Percentiles rank a stretch among this genome's conserved stretches.
Conservation (phyloP, 1,140 invertebrate species). For the Dolichoris vasculosae region DNA sequence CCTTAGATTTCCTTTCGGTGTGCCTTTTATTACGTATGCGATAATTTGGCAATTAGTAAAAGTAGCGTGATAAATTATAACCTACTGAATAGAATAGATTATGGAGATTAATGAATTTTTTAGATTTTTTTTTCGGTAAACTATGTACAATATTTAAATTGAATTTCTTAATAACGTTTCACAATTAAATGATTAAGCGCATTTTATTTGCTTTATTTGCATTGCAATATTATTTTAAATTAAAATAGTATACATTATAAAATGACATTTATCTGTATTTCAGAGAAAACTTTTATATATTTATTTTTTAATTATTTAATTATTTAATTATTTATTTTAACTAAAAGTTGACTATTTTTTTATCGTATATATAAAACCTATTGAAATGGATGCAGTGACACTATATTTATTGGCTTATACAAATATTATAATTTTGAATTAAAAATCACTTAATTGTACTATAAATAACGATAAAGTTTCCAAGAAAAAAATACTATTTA, state of each 20-base stretch:
- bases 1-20: not conserved
- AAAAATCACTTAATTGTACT: too few species aligned
- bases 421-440: too few species aligned
- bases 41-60: not conserved
- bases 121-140: not conserved
- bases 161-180: constrained; percentile 8
- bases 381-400: too few species aligned
- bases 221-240: not conserved
- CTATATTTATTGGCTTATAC: too few species aligned
- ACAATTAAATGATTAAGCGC: not conserved
- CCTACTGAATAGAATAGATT: not conserved
- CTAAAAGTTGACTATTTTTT: too few species aligned
- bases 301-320: not conserved
- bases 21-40: not conserved
- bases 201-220: not conserved
- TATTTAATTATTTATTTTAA: not conserved
- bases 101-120: not conserved
- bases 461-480: too few species aligned
- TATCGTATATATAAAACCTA: too few species aligned
- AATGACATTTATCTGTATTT: not conserved
- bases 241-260: not conserved
- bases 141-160: not conserved
- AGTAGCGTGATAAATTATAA: not conserved
- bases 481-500: too few species aligned
- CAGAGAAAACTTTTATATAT: not conserved